phyloP scores from a whole-genome alignment of 2,797 vertebrate genomes.

The Apodemus agrarius region DNA sequence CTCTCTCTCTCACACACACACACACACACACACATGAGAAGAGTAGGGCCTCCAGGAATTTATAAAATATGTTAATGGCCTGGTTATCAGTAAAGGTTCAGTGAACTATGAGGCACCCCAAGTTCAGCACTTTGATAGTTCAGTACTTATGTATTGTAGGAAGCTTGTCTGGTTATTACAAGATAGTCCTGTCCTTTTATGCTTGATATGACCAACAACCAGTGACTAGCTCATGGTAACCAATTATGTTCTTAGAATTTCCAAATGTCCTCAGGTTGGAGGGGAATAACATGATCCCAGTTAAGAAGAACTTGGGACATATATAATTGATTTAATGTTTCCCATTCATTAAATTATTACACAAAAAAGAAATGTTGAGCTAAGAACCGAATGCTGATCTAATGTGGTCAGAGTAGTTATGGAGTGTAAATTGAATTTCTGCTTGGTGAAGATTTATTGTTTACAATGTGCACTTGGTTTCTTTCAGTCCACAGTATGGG shows the following conservation, averaged over 20 bases:
- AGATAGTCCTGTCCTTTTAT: neutral
- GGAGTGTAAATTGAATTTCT: neutral
- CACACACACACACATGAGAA: too few relatives aligned
- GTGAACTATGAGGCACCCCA: neutral
- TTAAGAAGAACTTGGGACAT: neutral
- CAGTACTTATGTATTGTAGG: neutral
- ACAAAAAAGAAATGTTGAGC: neutral
- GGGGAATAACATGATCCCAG: neutral
- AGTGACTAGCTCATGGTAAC: neutral
- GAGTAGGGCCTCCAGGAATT: constrained; percentile 46
- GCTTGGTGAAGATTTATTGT: constrained; percentile 14
- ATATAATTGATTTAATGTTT: neutral
- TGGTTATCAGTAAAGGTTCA: neutral
- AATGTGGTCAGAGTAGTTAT: neutral
- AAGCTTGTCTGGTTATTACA: neutral
- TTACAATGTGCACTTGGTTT: neutral
- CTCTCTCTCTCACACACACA: too few relatives aligned
- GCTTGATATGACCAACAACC: neutral
- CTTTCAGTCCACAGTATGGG: neutral
- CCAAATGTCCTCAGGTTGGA: neutral
- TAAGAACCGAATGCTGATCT: neutral
- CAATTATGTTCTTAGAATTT: neutral
- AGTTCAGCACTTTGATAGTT: neutral
- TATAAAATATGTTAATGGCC: neutral
- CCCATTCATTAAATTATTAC: neutral